These are phyloP conservation scores for Hipposideros larvatus DNA, from an alignment of 2,797 vertebrate species.

Conservation along the genomic window DNA sequence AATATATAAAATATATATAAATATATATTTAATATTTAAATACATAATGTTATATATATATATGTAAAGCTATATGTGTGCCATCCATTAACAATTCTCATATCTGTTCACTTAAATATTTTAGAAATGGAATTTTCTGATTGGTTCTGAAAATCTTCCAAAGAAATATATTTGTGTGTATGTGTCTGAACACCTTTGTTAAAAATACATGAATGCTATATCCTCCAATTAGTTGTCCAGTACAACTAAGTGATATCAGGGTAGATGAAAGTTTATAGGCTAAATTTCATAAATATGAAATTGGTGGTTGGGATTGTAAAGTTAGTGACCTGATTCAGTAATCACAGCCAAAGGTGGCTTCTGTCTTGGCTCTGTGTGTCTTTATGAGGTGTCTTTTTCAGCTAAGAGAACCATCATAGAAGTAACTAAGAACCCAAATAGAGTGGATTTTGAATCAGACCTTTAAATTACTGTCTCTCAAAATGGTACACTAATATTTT, in stretches of 20 bases:
- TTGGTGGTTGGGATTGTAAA: background rate
- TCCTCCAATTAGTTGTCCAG: background rate
- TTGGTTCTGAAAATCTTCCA: background rate
- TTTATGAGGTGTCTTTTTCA: background rate
- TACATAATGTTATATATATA: background rate
- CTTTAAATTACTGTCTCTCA: background rate
- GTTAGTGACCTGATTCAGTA: background rate
- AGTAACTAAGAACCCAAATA: background rate
- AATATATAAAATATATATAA: background rate
- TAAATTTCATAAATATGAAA: constrained; percentile 42
- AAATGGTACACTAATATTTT: constrained; percentile 47
- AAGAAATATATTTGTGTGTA: background rate
- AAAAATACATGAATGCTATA: background rate
- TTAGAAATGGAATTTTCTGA: constrained; percentile 44
- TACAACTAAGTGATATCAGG: background rate
- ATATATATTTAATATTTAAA: background rate
- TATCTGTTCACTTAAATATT: constrained; percentile 32
- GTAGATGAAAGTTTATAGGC: background rate
- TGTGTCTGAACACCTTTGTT: background rate
- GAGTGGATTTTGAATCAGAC: constrained; percentile 9
- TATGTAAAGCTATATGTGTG: background rate
- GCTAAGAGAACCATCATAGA: background rate
- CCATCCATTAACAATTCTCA: background rate
- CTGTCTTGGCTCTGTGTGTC: background rate
- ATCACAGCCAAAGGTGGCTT: background rate